phyloP scores from a whole-genome alignment of 2,113 vertebrate genomes.

The Platanista minor region DNA sequence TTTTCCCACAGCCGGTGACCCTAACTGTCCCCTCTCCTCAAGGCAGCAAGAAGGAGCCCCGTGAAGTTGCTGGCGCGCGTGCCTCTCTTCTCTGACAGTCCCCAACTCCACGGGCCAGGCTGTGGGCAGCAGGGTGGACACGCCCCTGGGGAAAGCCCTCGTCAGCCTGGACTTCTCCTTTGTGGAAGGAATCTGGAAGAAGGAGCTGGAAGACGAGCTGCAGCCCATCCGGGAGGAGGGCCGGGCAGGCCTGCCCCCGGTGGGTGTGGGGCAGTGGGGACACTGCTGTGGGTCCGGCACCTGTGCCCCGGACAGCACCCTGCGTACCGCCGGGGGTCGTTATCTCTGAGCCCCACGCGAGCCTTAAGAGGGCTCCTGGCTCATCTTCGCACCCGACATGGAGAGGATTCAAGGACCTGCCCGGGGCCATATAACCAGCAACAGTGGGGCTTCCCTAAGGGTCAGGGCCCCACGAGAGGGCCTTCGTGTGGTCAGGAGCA shows the following conservation, averaged over 20 bases:
- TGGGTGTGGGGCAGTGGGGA: background rate
- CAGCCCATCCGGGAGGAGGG: slow-evolving; percentile 71
- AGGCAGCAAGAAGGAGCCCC: slow-evolving; percentile 81
- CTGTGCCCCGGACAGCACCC: background rate
- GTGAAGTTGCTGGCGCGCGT: slow-evolving; percentile 74
- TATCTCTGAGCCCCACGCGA: background rate
- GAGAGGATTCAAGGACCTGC: background rate
- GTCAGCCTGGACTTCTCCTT: slow-evolving; percentile 82
- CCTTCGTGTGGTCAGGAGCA: accelerated
- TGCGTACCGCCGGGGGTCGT: accelerated
- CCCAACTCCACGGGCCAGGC: slow-evolving; percentile 82
- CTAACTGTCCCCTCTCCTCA: slow-evolving; percentile 54
- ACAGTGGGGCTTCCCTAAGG: too few relatives aligned
- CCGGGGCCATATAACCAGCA: accelerated
- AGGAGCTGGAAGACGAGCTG: slow-evolving; percentile 80
- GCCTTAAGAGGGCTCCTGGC: accelerated
- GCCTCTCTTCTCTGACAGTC: slow-evolving; percentile 80
- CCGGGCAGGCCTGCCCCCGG: background rate
- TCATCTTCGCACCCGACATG: accelerated
- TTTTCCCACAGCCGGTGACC: background rate
- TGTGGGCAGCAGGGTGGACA: slow-evolving; percentile 84
- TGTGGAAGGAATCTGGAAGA: slow-evolving; percentile 72
- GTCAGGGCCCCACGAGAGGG: background rate
- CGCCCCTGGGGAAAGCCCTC: slow-evolving; percentile 81
- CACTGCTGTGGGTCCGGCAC: background rate